Conservation (phyloP, 2,113 vertebrate genomes). For the Gavialis gangeticus region DNA sequence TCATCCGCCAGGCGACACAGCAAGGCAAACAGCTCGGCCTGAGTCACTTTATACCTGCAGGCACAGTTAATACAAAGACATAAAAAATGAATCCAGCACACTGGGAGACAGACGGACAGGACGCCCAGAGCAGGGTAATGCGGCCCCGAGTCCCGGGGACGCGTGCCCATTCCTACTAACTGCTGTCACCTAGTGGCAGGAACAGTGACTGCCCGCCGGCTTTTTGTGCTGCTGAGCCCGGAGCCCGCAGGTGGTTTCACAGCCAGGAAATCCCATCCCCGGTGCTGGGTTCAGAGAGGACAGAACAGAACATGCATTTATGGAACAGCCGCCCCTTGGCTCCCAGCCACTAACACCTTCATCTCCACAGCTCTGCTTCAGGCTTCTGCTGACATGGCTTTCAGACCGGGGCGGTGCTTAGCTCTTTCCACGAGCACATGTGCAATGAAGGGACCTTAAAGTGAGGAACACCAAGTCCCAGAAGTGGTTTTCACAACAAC, state of each 20-base stretch:
- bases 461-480: background rate
- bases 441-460: background rate
- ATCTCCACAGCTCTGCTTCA: too few species aligned
- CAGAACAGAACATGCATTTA: background rate
- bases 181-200: accelerated
- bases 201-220: accelerated
- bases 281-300: background rate
- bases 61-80: background rate
- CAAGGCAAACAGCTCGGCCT: slow-evolving; percentile 96
- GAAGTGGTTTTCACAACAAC: accelerated
- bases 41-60: slow-evolving; percentile 94
- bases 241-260: background rate
- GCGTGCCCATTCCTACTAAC: background rate
- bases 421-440: background rate
- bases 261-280: background rate
- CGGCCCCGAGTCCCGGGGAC: accelerated
- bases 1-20: slow-evolving; percentile 97
- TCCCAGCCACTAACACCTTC: too few species aligned
- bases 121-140: background rate
- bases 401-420: background rate
- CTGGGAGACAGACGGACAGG: background rate
- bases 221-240: accelerated
- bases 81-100: background rate
- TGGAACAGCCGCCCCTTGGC: background rate
- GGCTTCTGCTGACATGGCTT: background rate